A percentile compares a stretch with the other conserved stretches of the same genome.
These are phyloP conservation scores for Pseudoips prasinana DNA, from an alignment of 2,888 invertebrate species.

Conservation along the genomic window DNA sequence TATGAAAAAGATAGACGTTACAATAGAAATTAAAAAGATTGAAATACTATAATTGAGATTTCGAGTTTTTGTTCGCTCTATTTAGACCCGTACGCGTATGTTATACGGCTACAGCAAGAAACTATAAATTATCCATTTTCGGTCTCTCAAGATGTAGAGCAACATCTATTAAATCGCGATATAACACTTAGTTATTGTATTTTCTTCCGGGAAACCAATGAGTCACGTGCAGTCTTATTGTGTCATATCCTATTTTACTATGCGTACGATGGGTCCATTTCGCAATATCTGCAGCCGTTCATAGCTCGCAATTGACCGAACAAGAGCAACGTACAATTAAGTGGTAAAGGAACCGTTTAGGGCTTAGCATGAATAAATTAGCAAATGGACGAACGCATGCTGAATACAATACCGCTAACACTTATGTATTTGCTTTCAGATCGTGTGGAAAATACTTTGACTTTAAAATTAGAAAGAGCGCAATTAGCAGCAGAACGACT, in stretches of 20 bases:
- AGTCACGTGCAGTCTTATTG: constrained; percentile 48
- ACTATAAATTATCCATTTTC: no score
- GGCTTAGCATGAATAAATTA: constrained; percentile 46
- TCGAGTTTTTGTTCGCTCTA: no score
- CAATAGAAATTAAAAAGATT: no score
- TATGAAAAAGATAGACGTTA: no score
- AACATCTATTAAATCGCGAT: no score
- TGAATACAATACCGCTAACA: constrained; percentile 45
- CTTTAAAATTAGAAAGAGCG: constrained; percentile 70
- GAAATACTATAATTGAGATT: no score
- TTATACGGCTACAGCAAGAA: no score
- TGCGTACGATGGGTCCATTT: constrained; percentile 53
- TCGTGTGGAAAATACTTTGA: constrained; percentile 70
- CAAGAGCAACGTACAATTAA: constrained; percentile 60
- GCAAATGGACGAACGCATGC: constrained; percentile 34
- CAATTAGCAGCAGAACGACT: constrained; percentile 74
- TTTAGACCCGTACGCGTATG: no score
- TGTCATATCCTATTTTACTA: constrained; percentile 76
- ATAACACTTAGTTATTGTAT: constrained; percentile 7
- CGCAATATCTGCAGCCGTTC: constrained; percentile 54
- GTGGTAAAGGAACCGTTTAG: constrained; percentile 52
- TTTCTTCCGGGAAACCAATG: constrained; percentile 43
- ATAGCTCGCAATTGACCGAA: constrained; percentile 63
- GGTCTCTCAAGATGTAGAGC: no score
- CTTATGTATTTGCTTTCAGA: constrained; percentile 55